These are phyloP conservation scores for Capromys pilorides DNA, from an alignment of 2,797 vertebrate genomes.

Conservation along the genomic window DNA sequence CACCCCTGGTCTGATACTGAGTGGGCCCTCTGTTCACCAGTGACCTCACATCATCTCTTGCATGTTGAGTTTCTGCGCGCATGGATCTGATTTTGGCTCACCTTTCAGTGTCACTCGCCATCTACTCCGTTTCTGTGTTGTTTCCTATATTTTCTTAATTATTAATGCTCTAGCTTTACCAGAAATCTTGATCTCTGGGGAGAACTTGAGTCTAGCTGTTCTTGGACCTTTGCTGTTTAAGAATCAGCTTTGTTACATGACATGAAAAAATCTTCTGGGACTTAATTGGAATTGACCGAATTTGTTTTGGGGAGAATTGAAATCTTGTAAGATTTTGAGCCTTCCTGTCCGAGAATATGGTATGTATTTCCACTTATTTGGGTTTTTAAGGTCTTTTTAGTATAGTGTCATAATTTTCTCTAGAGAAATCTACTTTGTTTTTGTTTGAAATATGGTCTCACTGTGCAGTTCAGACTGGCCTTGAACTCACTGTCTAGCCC, in stretches of 20 bases:
- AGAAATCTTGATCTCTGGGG: neutral
- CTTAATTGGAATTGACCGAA: constrained; percentile 56
- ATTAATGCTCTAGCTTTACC: neutral
- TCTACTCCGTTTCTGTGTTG: neutral
- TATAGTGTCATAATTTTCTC: constrained; percentile 48
- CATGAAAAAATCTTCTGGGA: constrained; percentile 27
- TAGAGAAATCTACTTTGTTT: neutral
- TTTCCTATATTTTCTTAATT: neutral
- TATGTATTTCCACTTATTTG: constrained; percentile 60
- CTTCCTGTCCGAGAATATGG: constrained; percentile 42
- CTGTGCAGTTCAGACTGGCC: neutral
- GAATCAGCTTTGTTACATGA: constrained; percentile 3
- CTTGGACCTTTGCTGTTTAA: constrained; percentile 60
- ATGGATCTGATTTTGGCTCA: neutral
- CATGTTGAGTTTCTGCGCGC: neutral
- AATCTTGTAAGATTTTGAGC: constrained; percentile 60
- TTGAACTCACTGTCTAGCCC: neutral
- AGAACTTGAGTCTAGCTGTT: neutral
- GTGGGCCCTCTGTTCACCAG: neutral
- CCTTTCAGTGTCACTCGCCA: neutral
- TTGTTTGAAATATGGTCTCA: neutral
- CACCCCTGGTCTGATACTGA: neutral
- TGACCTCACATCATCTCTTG: neutral
- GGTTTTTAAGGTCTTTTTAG: constrained; percentile 46
- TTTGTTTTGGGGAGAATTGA: constrained; percentile 56